Evolutionary conservation across 2,888 invertebrate genomes (phyloP).

Genomic region (Laothoe populi): DNA sequence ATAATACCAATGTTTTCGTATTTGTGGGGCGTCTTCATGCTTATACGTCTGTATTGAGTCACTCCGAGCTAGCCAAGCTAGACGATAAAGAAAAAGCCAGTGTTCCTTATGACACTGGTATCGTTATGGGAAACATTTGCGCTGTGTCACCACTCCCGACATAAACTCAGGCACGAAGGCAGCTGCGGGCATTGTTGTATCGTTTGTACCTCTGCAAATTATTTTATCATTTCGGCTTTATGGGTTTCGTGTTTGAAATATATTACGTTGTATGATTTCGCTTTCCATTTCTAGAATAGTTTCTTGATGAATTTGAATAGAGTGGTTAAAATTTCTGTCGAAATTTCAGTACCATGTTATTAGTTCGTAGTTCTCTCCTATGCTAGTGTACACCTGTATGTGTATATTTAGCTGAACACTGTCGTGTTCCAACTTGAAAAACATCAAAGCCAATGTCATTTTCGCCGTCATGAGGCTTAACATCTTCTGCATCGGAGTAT

Average conservation of each 20-base stretch:
- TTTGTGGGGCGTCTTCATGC: not conserved
- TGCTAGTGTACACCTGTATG: too few species aligned
- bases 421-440: too few species aligned
- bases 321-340: too few species aligned
- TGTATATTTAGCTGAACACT: too few species aligned
- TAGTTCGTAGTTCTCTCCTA: too few species aligned
- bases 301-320: not conserved
- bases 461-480: too few species aligned
- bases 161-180: conserved; percentile 10
- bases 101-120: conserved; percentile 33
- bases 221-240: conserved; percentile 41
- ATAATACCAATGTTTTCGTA: too few species aligned
- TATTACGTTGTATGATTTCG: conserved; percentile 11
- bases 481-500: too few species aligned
- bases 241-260: conserved; percentile 30
- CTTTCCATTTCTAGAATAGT: not conserved
- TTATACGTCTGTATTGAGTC: conserved; percentile 30
- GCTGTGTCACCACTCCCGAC: conserved; percentile 22
- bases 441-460: too few species aligned
- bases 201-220: conserved; percentile 20
- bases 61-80: conserved; percentile 33
- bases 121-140: conserved; percentile 39
- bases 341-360: too few species aligned
- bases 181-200: conserved; percentile 17
- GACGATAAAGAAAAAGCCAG: conserved; percentile 37